These are phyloP conservation scores for Trichopoda pennipes DNA, from an alignment of 2,888 invertebrate genomes.

Conservation along the genomic window DNA sequence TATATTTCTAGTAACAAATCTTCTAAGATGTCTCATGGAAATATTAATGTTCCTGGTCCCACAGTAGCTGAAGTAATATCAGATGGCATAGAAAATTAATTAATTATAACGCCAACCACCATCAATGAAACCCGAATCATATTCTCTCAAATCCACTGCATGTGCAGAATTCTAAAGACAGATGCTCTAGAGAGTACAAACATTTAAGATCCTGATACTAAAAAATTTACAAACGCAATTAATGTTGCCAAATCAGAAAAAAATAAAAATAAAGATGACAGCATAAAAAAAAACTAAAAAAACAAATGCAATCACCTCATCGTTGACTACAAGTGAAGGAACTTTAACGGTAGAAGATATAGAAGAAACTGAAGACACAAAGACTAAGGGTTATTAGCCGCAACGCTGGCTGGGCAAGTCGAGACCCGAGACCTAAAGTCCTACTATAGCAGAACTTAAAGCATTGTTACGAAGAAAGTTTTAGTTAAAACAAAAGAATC, in stretches of 20 bases:
- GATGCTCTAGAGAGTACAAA: not conserved
- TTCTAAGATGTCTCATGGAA: conserved; percentile 63
- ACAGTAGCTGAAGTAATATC: conserved; percentile 29
- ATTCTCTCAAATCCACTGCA: conserved; percentile 77
- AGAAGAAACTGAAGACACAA: conserved; percentile 57
- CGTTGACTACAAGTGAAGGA: conserved; percentile 68
- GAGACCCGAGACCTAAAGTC: conserved; percentile 64
- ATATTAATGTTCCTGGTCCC: conserved; percentile 13
- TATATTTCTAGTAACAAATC: conserved; percentile 69
- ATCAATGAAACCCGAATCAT: conserved; percentile 74
- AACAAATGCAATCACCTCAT: conserved; percentile 55
- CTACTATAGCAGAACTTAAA: conserved; percentile 72
- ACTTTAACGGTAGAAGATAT: conserved; percentile 70
- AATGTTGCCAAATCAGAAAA: conserved; percentile 60
- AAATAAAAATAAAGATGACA: conserved; percentile 40
- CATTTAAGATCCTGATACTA: conserved; percentile 8
- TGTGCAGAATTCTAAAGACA: conserved; percentile 67
- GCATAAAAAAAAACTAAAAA: conserved; percentile 7
- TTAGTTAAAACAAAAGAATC: conserved; percentile 76
- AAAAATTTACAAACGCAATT: not conserved
- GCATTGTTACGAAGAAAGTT: conserved; percentile 71
- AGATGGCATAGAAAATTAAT: conserved; percentile 33
- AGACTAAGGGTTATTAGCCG: conserved; percentile 28
- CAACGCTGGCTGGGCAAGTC: conserved; percentile 51
- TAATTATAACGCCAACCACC: conserved; percentile 70